Evolutionary conservation across 1,140 invertebrate species (phyloP).

Genomic region (Bombus waltoni): DNA sequence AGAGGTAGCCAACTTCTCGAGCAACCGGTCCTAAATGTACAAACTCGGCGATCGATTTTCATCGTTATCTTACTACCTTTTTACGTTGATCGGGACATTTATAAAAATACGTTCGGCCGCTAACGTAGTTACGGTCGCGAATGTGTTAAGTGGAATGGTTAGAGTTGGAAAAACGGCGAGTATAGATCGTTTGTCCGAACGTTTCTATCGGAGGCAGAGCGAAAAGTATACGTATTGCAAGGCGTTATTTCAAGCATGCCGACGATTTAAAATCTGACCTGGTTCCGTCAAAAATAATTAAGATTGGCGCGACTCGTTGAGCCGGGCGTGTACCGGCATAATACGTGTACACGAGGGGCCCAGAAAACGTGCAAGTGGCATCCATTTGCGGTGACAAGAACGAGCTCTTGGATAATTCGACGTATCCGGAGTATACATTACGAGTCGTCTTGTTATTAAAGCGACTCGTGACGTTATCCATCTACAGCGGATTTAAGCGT

Average conservation of each 20-base stretch:
- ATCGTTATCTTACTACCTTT: neutral
- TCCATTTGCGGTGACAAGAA: constrained; percentile 51
- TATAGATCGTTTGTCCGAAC: neutral
- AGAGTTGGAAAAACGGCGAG: neutral
- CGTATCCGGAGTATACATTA: constrained; percentile 31
- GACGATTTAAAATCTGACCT: constrained; percentile 55
- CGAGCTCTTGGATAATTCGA: constrained; percentile 43
- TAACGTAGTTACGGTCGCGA: neutral
- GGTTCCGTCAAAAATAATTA: constrained; percentile 56
- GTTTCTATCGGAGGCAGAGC: neutral
- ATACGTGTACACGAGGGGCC: constrained; percentile 36
- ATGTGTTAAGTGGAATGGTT: neutral
- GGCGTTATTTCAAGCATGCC: neutral
- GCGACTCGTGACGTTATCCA: neutral
- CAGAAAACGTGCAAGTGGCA: constrained; percentile 46
- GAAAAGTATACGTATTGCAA: neutral
- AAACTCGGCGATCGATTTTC: no score
- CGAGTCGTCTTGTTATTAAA: constrained; percentile 31
- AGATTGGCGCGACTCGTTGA: constrained; percentile 48
- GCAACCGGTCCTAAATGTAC: no score
- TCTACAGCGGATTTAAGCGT: neutral
- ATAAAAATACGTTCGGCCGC: no score
- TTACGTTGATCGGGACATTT: neutral
- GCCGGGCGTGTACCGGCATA: constrained; percentile 41
- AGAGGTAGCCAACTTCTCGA: no score